Evolutionary conservation across 2,888 invertebrate species (phyloP).

Genomic region (Poecilobothrus nobilitatus): DNA sequence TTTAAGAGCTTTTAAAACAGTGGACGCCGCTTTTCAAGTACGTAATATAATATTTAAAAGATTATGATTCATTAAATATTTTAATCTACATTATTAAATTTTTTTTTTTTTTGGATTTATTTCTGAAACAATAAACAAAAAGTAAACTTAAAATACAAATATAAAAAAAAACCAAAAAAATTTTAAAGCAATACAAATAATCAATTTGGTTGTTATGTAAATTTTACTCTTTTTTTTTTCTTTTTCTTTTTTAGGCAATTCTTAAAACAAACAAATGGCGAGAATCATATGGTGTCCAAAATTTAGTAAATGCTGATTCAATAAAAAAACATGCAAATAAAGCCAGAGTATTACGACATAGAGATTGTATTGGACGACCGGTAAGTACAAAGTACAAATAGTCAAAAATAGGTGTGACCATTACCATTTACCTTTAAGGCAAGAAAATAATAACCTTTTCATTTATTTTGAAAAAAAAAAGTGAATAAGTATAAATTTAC

Average conservation of each 20-base stretch:
- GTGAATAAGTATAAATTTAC: too few species aligned
- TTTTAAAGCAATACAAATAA: too few species aligned
- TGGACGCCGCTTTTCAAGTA: slow-evolving; percentile 68
- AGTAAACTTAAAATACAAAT: too few species aligned
- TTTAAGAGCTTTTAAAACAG: slow-evolving; percentile 63
- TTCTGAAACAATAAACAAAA: background rate
- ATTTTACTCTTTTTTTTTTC: background rate
- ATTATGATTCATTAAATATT: background rate
- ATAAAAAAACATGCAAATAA: slow-evolving; percentile 55
- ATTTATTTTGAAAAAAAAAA: too few species aligned
- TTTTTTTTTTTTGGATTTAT: too few species aligned
- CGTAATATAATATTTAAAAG: slow-evolving; percentile 20
- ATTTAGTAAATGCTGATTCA: slow-evolving; percentile 47
- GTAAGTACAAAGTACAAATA: slow-evolving; percentile 37
- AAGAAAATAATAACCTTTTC: too few species aligned
- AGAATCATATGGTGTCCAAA: slow-evolving; percentile 59
- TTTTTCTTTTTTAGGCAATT: slow-evolving; percentile 51
- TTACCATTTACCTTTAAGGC: too few species aligned
- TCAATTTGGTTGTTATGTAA: too few species aligned
- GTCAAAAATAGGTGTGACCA: too few species aligned
- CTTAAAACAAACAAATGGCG: slow-evolving; percentile 75
- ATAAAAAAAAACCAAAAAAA: too few species aligned
- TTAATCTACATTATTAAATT: slow-evolving; percentile 23
- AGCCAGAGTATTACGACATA: slow-evolving; percentile 60
- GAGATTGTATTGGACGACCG: slow-evolving; percentile 65